Evolutionary conservation across 1,140 invertebrate genomes (phyloP).

Genomic region (Drosophila parvula): DNA sequence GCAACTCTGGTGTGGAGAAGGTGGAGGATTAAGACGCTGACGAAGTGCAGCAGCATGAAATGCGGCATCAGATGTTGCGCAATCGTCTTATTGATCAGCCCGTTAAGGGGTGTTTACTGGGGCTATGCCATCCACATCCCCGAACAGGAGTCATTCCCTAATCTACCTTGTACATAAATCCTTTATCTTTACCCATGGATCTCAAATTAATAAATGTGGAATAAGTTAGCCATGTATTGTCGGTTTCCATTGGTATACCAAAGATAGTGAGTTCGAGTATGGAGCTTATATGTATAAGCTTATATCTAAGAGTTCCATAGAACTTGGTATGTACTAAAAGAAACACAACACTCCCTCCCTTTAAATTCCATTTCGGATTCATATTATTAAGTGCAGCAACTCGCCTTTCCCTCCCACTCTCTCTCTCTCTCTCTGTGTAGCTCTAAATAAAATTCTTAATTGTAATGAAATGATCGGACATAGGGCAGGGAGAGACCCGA

Average conservation of each 20-base stretch:
- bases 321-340: background rate
- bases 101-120: no score
- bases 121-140: no score
- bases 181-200: no score
- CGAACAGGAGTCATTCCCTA: no score
- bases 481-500: background rate
- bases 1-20: background rate
- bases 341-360: background rate
- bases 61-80: no score
- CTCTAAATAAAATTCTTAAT: conserved; percentile 25
- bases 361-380: background rate
- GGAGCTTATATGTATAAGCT: background rate
- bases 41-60: no score
- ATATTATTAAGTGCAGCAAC: conserved; percentile 2
- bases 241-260: no score
- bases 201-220: no score
- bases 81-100: no score
- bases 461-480: conserved; percentile 5
- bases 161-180: no score
- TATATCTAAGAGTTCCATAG: background rate
- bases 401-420: background rate
- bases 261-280: background rate
- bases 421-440: background rate
- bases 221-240: no score
- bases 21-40: background rate